Evolutionary conservation across 2,113 vertebrate genomes (phyloP), one percentile per base, ranked within the genome.

Genomic region (Corythaixoides concolor): DNA sequence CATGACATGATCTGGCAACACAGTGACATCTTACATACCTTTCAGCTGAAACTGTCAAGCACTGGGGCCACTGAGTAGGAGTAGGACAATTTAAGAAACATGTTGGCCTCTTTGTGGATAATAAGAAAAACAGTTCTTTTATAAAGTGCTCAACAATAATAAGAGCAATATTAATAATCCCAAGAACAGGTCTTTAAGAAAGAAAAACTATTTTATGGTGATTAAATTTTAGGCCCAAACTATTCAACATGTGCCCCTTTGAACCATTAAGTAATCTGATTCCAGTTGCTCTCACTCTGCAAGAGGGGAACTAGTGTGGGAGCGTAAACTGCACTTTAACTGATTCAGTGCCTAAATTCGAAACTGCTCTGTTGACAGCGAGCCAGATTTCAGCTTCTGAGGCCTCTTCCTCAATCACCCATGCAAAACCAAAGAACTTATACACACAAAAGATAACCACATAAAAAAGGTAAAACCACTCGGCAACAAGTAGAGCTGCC

Each of bases 311-410:
- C 64, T 33, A 41, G 32, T 69, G 66, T 82, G 45, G 86, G 62
- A 95, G 84, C 30, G 1, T n/a, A 94, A 95, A 81, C 58, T 76
- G 66, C 69, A 58, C 49, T 79, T 82, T 82, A 60, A 85, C 37
- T 79, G 92, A 90, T 93, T 90, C 55, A 72, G 39, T 73, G 73
- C 83, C 92, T 92, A 90, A 73, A 78, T 92, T 90, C 88, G 68
- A 82, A 84, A 79, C 75, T 91, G n/a, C 58, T 89, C 66, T 4
- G 16, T 47, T 95, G 87, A 85, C 70, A 76, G 67, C 0, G 3
- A 92, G 89, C 77, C 84, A 89, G 84, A 89, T 91, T 89, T 92
- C 4, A 1, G 77, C 45, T 90, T 93, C 73, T 73, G 89, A 92
- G 89, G 86, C 86, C 87, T 97, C 74, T 88, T 87, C 67, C 84